These are phyloP conservation scores for Aptenodytes forsteri DNA, from an alignment of 2,113 vertebrate species.

Conservation along the genomic window DNA sequence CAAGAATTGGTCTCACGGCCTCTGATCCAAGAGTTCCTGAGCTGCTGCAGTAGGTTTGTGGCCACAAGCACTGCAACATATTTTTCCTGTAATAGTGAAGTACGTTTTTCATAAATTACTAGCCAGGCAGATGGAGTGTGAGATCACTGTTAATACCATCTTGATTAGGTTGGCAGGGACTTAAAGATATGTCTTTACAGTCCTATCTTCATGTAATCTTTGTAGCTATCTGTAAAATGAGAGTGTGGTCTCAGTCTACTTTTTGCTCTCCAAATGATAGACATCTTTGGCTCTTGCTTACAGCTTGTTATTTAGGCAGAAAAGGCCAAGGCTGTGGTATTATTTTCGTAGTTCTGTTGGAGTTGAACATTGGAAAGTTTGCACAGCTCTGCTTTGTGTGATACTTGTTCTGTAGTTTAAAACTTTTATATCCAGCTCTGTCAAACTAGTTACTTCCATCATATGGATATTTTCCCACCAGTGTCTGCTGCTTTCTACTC, in stretches of 20 bases:
- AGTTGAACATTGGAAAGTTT: slow-evolving; percentile 7
- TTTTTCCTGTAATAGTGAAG: slow-evolving; percentile 67
- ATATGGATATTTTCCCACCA: background rate
- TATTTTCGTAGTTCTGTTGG: background rate
- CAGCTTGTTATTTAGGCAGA: slow-evolving; percentile 60
- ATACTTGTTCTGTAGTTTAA: background rate
- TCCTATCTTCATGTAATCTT: slow-evolving; percentile 68
- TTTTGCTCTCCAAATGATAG: slow-evolving; percentile 63
- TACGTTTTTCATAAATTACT: slow-evolving; percentile 64
- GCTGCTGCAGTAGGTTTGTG: slow-evolving; percentile 53
- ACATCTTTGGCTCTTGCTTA: slow-evolving; percentile 61
- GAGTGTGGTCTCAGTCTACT: slow-evolving; percentile 55
- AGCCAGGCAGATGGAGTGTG: slow-evolving; percentile 71
- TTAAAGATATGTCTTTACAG: slow-evolving; percentile 67
- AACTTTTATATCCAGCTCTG: background rate
- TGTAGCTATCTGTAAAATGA: slow-evolving; percentile 65
- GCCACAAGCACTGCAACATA: slow-evolving; percentile 56
- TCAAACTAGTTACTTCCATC: background rate
- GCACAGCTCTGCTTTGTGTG: background rate
- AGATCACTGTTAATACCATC: slow-evolving; percentile 73
- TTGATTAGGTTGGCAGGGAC: slow-evolving; percentile 70
- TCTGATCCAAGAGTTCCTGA: slow-evolving; percentile 44
- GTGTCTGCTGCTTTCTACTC: background rate
- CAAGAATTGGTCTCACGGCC: background rate
- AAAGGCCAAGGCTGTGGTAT: slow-evolving; percentile 52